Evolutionary conservation across 2,888 invertebrate genomes (phyloP).

Genomic region (Dendrolimus pini): DNA sequence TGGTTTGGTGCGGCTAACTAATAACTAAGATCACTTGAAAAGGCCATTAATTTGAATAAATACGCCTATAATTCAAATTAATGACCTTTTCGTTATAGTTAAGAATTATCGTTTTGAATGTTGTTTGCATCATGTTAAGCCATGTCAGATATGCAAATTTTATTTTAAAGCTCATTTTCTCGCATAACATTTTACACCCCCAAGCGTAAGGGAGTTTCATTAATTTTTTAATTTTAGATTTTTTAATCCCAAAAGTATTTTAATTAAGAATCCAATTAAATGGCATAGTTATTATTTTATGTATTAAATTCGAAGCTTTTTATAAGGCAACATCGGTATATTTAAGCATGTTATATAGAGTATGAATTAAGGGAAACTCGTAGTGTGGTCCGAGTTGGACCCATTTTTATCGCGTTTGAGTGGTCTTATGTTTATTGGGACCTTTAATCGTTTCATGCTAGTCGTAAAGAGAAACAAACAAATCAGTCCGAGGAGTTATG

Average conservation of each 20-base stretch:
- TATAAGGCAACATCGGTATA: slow-evolving; percentile 54
- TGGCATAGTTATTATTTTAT: slow-evolving; percentile 48
- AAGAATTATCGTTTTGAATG: too few relatives aligned
- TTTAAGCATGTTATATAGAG: slow-evolving; percentile 46
- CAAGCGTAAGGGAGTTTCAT: slow-evolving; percentile 40
- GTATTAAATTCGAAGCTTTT: slow-evolving; percentile 57
- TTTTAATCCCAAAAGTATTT: slow-evolving; percentile 55
- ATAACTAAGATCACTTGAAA: too few relatives aligned
- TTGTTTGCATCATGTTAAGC: too few relatives aligned
- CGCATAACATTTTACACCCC: too few relatives aligned
- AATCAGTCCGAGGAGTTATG: too few relatives aligned
- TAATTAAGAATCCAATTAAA: slow-evolving; percentile 64
- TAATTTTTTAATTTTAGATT: slow-evolving; percentile 54
- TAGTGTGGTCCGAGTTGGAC: slow-evolving; percentile 18
- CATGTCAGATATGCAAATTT: too few relatives aligned
- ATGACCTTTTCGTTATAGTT: too few relatives aligned
- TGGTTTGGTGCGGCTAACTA: too few relatives aligned
- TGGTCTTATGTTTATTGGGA: not conserved
- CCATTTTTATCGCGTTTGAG: slow-evolving; percentile 12
- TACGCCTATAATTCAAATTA: too few relatives aligned
- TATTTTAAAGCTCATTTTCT: too few relatives aligned
- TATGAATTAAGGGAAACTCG: slow-evolving; percentile 63
- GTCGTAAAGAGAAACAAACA: not conserved
- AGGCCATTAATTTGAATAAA: too few relatives aligned
- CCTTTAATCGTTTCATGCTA: not conserved